Conservation (phyloP, 2,888 invertebrate species). For the Aphidoletes aphidimyza region DNA sequence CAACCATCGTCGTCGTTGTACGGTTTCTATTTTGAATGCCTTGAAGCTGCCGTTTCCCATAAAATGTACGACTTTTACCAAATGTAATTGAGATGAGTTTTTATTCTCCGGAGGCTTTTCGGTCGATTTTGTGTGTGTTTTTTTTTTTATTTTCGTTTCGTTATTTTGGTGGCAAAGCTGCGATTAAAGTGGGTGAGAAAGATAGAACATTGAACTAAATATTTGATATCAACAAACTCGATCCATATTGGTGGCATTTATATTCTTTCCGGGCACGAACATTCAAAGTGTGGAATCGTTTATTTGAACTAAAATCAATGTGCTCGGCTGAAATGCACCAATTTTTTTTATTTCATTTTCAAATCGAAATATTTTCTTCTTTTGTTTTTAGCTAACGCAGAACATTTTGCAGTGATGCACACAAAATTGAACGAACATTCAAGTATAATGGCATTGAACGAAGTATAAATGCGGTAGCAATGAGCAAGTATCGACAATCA, state of each 20-base stretch:
- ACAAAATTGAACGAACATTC: background rate
- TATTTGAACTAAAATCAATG: background rate
- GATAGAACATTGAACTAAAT: conserved; percentile 3
- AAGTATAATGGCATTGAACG: background rate
- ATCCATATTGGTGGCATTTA: background rate
- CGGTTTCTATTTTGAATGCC: background rate
- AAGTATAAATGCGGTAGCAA: background rate
- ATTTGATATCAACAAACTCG: conserved; percentile 23
- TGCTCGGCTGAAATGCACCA: background rate
- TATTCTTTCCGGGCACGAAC: background rate
- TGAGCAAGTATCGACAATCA: background rate
- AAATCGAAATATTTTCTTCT: conserved; percentile 5
- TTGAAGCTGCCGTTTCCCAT: background rate
- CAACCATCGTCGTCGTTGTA: background rate
- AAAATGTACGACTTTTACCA: background rate
- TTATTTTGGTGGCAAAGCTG: background rate
- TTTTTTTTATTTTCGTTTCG: no score
- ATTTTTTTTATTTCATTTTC: no score
- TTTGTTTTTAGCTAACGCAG: background rate
- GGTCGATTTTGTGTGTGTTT: background rate
- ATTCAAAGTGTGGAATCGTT: background rate
- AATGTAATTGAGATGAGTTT: conserved; percentile 29
- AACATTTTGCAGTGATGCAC: background rate
- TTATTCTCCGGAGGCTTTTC: background rate
- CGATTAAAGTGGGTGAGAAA: background rate